Evolutionary conservation across 92 coral and sea anemone genomes (phyloP).

Genomic region (Phymanthus crucifer): DNA sequence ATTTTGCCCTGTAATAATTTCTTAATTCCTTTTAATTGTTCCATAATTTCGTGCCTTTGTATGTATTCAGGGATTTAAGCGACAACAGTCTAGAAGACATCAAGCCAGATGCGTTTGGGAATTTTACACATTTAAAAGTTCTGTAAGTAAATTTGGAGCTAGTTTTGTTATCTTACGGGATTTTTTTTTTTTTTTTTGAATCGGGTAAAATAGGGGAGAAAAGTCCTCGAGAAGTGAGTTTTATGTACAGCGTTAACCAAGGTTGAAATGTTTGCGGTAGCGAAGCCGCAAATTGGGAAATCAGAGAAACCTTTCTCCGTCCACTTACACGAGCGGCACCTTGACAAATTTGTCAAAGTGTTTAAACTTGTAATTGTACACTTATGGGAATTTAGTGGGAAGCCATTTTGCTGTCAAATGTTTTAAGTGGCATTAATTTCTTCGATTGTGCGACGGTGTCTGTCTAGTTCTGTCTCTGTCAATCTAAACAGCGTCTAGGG

Average conservation of each 20-base stretch:
- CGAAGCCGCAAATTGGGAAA: neutral
- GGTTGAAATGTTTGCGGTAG: neutral
- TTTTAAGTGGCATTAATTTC: neutral
- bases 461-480: neutral
- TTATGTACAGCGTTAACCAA: neutral
- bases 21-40: neutral
- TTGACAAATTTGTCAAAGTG: neutral
- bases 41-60: neutral
- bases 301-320: neutral
- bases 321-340: neutral
- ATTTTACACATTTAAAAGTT: conserved; percentile 26
- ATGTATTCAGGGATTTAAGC: conserved; percentile 29
- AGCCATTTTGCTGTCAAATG: neutral
- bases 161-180: neutral
- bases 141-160: conserved; percentile 50
- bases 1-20: no score
- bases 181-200: no score
- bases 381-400: neutral
- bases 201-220: neutral
- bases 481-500: neutral
- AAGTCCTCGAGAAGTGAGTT: neutral
- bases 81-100: conserved; percentile 43
- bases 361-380: neutral
- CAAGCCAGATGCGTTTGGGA: conserved; percentile 32
- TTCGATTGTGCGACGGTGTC: neutral